phyloP scores from a whole-genome alignment of 2,113 vertebrate genomes.

The Ginglymostoma cirratum region DNA sequence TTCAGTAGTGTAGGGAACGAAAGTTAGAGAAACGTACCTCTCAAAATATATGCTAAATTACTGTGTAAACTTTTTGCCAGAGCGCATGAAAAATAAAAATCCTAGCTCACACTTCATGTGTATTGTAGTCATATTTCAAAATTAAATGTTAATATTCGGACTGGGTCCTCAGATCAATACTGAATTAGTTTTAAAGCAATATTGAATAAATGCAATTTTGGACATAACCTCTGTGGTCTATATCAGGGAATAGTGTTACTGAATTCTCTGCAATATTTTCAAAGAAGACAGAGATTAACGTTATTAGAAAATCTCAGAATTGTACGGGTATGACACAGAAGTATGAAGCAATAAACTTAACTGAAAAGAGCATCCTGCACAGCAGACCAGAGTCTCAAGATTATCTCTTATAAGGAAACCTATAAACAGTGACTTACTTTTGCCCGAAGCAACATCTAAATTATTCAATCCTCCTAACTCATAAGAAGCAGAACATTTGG shows the following conservation, averaged over 20 bases:
- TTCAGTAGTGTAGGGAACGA: background rate
- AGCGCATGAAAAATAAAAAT: background rate
- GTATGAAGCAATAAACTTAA: slow-evolving; percentile 31
- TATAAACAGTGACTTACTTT: background rate
- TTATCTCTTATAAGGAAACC: slow-evolving; percentile 12
- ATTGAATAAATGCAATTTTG: slow-evolving; percentile 21
- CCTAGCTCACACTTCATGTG: background rate
- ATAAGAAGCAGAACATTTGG: slow-evolving; percentile 8
- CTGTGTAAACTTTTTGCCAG: background rate
- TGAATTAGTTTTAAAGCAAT: background rate
- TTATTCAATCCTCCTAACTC: slow-evolving; percentile 23
- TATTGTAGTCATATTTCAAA: slow-evolving; percentile 1
- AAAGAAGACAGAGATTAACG: background rate
- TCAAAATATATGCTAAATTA: background rate
- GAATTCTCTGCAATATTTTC: slow-evolving; percentile 10
- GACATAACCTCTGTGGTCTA: background rate
- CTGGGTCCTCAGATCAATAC: background rate
- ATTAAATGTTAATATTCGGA: background rate
- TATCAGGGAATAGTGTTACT: background rate
- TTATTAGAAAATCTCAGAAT: background rate
- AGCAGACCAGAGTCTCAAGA: background rate
- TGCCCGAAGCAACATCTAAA: slow-evolving; percentile 26
- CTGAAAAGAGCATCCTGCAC: background rate
- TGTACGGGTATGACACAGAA: background rate
- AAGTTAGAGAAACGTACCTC: background rate